Conservation (phyloP, 2,888 invertebrate genomes). For the Beris morrisii region DNA sequence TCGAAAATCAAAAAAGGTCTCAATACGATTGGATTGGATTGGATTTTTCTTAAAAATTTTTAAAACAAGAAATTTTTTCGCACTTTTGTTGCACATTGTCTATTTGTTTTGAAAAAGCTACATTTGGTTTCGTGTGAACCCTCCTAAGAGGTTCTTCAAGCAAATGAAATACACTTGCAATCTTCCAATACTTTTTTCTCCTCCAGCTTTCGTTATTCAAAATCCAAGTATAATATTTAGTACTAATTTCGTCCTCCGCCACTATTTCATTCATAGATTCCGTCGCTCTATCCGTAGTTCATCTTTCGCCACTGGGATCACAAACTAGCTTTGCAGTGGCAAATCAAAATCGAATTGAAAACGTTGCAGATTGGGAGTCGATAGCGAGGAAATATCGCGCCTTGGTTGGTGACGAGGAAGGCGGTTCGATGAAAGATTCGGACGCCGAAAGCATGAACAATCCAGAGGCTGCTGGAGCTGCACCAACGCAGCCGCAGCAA, state of each 20-base stretch:
- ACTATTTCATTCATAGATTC: constrained; percentile 61
- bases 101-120: background rate
- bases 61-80: constrained; percentile 39
- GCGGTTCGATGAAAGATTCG: constrained; percentile 54
- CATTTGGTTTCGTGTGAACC: background rate
- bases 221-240: constrained; percentile 7
- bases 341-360: constrained; percentile 76
- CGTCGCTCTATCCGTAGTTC: constrained; percentile 76
- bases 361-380: constrained; percentile 88
- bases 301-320: constrained; percentile 80
- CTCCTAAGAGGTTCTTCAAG: too few species aligned
- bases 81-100: background rate
- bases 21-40: background rate
- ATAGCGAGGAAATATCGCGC: constrained; percentile 87
- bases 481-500: constrained; percentile 48
- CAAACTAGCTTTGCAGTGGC: constrained; percentile 78
- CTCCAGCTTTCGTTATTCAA: constrained; percentile 29
- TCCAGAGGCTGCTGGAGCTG: constrained; percentile 35
- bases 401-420: constrained; percentile 68
- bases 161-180: too few species aligned
- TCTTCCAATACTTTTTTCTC: constrained; percentile 3
- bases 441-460: constrained; percentile 48
- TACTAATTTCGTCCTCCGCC: constrained; percentile 2
- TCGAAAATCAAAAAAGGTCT: constrained; percentile 83
- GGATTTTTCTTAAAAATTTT: constrained; percentile 50